phyloP scores from a whole-genome alignment of 2,888 invertebrate species.

The Ophion costatus region DNA sequence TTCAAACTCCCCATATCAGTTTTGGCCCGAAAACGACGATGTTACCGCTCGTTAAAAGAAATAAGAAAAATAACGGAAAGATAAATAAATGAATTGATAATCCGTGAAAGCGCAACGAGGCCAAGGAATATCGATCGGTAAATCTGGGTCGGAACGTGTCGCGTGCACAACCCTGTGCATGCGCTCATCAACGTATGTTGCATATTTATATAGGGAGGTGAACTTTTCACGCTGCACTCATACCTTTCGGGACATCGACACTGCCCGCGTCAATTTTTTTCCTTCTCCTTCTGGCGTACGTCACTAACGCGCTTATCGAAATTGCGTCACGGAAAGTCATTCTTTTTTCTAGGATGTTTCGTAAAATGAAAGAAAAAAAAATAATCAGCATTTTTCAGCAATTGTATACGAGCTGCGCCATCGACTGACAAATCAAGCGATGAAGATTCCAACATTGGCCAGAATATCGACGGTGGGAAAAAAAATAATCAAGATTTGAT shows the following conservation, averaged over 20 bases:
- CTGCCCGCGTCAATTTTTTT: not conserved
- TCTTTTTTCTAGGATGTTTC: not conserved
- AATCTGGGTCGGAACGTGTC: constrained; percentile 80
- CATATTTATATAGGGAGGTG: constrained; percentile 36
- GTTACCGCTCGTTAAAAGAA: not conserved
- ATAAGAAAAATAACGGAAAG: not conserved
- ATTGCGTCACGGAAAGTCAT: not conserved
- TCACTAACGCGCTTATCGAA: not conserved
- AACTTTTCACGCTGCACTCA: not conserved
- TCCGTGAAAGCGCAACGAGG: constrained; percentile 77
- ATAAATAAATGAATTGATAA: constrained; percentile 53
- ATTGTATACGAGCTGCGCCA: not conserved
- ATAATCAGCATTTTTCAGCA: not conserved
- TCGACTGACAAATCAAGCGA: not conserved
- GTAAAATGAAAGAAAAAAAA: not conserved
- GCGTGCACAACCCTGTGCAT: constrained; percentile 68
- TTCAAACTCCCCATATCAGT: not conserved
- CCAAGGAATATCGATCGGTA: constrained; percentile 80
- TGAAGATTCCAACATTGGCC: constrained; percentile 30
- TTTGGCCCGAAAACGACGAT: not conserved
- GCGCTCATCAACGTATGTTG: constrained; percentile 34
- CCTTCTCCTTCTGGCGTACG: too few relatives aligned
- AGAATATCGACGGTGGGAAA: constrained; percentile 4
- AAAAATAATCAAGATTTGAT: not conserved
- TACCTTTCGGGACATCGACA: not conserved